A percentile compares a stretch with the other conserved stretches of the same genome.
These are phyloP conservation scores for Spicauda simplicius DNA, from an alignment of 2,888 invertebrate genomes.

Conservation along the genomic window DNA sequence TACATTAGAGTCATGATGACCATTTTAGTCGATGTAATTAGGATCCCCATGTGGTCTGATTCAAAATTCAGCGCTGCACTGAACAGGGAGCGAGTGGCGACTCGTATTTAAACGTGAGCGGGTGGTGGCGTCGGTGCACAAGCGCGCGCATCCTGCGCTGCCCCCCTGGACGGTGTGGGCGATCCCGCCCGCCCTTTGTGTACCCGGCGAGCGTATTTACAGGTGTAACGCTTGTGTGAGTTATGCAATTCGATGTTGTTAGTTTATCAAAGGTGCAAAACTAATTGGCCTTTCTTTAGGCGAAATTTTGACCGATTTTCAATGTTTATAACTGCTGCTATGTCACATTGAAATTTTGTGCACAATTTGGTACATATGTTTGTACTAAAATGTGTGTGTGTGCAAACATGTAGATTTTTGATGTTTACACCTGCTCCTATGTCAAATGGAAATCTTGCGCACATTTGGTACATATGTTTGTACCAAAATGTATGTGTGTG, in stretches of 20 bases:
- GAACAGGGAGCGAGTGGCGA: neutral
- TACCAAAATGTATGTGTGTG: no score
- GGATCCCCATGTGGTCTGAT: neutral
- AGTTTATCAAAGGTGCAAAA: neutral
- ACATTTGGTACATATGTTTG: no score
- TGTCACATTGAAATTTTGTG: no score
- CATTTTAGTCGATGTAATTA: slow-evolving; percentile 19
- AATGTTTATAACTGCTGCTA: no score
- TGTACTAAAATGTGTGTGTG: no score
- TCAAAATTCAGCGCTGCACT: slow-evolving; percentile 21
- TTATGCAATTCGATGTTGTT: neutral
- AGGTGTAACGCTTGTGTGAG: neutral
- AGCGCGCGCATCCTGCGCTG: slow-evolving; percentile 27
- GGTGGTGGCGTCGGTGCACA: slow-evolving; percentile 25
- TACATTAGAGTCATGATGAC: slow-evolving; percentile 28
- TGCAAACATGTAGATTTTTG: no score
- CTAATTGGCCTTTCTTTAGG: neutral
- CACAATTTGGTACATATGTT: no score
- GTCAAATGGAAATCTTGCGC: no score
- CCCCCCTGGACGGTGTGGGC: slow-evolving; percentile 5
- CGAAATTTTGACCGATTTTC: neutral
- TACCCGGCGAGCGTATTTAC: neutral
- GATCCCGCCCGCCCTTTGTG: slow-evolving; percentile 2
- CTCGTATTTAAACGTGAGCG: slow-evolving; percentile 17
- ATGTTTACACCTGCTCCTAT: no score